Evolutionary conservation across 2,888 invertebrate genomes (phyloP), one percentile per base, ranked within the genome.

Genomic region (Nebria brevicollis): DNA sequence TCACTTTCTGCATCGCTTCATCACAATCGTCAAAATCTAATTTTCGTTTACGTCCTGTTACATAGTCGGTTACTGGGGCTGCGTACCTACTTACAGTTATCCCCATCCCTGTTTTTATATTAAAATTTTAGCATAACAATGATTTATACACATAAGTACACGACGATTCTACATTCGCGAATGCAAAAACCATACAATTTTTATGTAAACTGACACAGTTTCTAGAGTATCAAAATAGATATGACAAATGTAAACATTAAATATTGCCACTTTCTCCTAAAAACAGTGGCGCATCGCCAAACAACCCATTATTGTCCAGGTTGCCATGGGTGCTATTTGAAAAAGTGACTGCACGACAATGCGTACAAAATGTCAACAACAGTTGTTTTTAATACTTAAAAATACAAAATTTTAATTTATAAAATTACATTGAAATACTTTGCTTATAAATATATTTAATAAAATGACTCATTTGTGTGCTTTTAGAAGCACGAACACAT

Each of bases 31-130:
- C 89, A 77, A 91, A 91, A 83, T 90, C 90, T 76, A 90, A 90
- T 86, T 93, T 93, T 82, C 93, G 89, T 83, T 93, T 91, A 76
- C 90, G 88, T 6, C 91, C 90, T 70, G 87, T 86, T 75, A 91
- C 88, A 82, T 90, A 89, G 68, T 88, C 87, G 20, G 88, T 88
- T 64, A 91, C 88, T 8, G 90, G 86, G 13, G 89, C 89, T 82
- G 85, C 84, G 65, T 87, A 84, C 79, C 87, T 86, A 77, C 88
- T 88, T 76, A 90, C 85, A 82, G 88, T 86, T 79, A 88, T 88
- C 77, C 91, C 91, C 91, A 91, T 91, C 13, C 75, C 43, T 13
- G 0, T 34, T 34, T 34, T 34, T 68, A 68, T 66, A 68, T 13
- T 5, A 68, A 10, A n/a, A 68, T 68, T 68, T 68, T 3, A 0